Evolutionary conservation across 2,797 vertebrate species (phyloP), one percentile per base, ranked within the genome.

Genomic region (Helarctos malayanus): DNA sequence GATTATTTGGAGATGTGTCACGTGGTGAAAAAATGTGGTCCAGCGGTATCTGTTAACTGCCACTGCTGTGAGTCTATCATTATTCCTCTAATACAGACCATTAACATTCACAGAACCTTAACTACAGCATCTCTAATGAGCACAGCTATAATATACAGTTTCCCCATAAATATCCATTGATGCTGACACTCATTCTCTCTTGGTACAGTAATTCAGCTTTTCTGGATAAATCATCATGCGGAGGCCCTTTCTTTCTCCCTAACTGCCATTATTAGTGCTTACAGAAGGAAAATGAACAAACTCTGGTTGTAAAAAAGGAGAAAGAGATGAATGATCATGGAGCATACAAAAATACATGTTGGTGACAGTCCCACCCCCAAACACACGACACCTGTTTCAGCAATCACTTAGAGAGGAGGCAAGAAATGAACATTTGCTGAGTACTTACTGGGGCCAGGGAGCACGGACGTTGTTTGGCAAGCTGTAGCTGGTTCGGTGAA

Each of bases 61-160:
- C 23, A 19, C 96, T 69, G 69, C 96, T 63, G 49, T 45, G 76
- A 92, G 56, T 85, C 91, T 93, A 49, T 78, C 97, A 95, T 96
- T 91, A 89, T 92, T 86, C 45, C 69, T 97, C 75, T 95, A 91
- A 89, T 97, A 87, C 54, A 96, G 93, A 94, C 95, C 88, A 69
- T 98, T 97, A 97, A 95, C 97, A 97, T 95, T 97, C 97, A 91
- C 41, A 95, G 97, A 96, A 85, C 89, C 96, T 92, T 97, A 97
- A 97, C 97, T 95, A 79, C 87, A 94, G 93, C 95, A 49, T 88
- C 81, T 25, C 84, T 98, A 97, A 98, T 14, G 87, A 97, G 97
- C 97, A 96, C 41, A 90, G 78, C 78, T 79, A 1, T 97, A 73
- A 95, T 89, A 78, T 65, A 92, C 87, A 52, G 21, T 92, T 85